Evolutionary conservation across 37 sponge, comb jelly and placozoan species (phyloP), one percentile per base, ranked within the genome.

Genomic region (Beroe forskalii): DNA sequence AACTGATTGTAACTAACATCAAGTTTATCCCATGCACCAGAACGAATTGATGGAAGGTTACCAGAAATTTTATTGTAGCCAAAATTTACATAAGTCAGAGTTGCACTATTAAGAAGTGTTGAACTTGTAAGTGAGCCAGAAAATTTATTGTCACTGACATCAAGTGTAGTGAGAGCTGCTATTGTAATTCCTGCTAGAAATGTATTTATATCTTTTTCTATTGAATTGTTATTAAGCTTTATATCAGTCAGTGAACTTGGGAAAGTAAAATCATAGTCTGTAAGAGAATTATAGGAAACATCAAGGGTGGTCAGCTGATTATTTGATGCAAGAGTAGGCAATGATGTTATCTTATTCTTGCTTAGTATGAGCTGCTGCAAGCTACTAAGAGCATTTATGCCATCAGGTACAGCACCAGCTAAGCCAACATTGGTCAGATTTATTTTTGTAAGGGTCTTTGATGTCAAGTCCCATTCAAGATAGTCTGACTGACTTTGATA

Each of bases 1-100:
- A 80, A 44, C 55, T 43, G 4, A 37, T 80, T 80, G 86, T 80
- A 41, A 44, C 86, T 80, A 0, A 80, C 0, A n/a, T 80, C 86
- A 23, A 80, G 55, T 0, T 44, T 44, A 42, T 17, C 55, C 44
- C 55, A 44, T 1, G n/a, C 24, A 80, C 40, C 55, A 33, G 28
- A 14, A 24, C 24, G 9, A 41, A 80, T 43, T 14, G n/a, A 12
- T 4, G 24, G 14, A 24, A 80, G 25, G 4, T 22, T n/a, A 30
- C 86, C 86, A 23, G 28, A 32, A 44, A 80, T 80, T 25, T 44
- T 4, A 37, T 80, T 80, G 35, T 80, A 22, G 9, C 8, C 23
- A 1, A 80, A 14, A n/a, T 43, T 41, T 23, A 80, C 6, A 20
- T 9, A 30, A 3, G 37, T 80, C 17, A 80, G 40, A 37, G 55